Evolutionary conservation across 2,113 vertebrate species (phyloP).

Genomic region (Physeter macrocephalus): DNA sequence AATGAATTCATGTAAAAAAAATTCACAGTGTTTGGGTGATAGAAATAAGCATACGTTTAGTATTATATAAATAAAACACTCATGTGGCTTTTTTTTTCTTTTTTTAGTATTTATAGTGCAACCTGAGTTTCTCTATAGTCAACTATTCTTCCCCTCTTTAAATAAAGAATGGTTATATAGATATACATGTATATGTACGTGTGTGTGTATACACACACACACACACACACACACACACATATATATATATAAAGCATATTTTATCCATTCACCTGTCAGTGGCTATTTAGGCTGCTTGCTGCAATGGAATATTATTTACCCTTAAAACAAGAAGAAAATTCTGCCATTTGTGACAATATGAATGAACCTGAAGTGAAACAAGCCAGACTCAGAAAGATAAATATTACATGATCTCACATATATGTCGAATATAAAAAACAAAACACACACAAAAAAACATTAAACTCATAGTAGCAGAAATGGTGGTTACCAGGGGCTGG

Average conservation of each 20-base stretch:
- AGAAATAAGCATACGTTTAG: neutral
- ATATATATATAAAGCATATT: neutral
- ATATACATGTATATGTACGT: neutral
- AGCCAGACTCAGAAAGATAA: neutral
- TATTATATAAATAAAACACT: neutral
- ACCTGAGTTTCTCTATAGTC: neutral
- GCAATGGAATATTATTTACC: neutral
- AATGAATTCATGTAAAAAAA: neutral
- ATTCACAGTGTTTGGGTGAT: neutral
- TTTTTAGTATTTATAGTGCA: neutral
- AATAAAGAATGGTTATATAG: neutral
- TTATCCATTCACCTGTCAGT: neutral
- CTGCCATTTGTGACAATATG: neutral
- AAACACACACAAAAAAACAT: neutral
- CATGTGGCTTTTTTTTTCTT: neutral
- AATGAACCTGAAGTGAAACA: neutral
- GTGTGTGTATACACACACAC: neutral
- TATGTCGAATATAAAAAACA: neutral
- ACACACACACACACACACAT: neutral
- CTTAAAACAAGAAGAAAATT: neutral
- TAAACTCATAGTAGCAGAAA: neutral
- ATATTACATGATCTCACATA: neutral
- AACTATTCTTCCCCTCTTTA: neutral
- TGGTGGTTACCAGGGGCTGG: neutral
- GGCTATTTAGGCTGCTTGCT: neutral